These are phyloP conservation scores for Hippocampus guttulatus DNA, from an alignment of 2,113 vertebrate species.

Conservation along the genomic window DNA sequence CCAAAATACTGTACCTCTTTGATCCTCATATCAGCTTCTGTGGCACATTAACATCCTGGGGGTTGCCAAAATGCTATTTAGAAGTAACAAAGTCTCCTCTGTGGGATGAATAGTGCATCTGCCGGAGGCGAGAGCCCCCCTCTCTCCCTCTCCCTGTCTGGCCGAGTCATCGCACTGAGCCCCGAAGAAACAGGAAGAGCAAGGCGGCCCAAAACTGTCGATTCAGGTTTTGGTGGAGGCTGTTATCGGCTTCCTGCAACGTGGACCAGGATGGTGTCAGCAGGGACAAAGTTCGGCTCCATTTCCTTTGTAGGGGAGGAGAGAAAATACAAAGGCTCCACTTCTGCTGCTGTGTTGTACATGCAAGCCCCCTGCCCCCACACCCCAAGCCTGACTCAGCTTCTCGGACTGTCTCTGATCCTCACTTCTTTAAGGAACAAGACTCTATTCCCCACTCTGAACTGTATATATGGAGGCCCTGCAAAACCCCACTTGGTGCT, in stretches of 20 bases:
- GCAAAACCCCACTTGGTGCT: too few relatives aligned
- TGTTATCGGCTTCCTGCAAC: slow-evolving; percentile 70
- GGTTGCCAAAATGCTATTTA: slow-evolving; percentile 65
- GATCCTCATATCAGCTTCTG: slow-evolving; percentile 58
- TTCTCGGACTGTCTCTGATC: not conserved
- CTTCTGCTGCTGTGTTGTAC: slow-evolving; percentile 30
- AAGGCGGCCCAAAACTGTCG: slow-evolving; percentile 58
- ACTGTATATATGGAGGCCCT: not conserved
- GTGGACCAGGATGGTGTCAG: slow-evolving; percentile 24
- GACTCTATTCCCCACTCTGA: not conserved
- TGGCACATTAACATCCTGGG: slow-evolving; percentile 69
- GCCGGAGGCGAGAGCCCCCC: slow-evolving; percentile 55
- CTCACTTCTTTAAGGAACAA: not conserved
- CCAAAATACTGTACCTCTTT: slow-evolving; percentile 54
- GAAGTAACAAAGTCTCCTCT: slow-evolving; percentile 73
- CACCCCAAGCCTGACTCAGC: slow-evolving; percentile 14
- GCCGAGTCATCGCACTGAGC: slow-evolving; percentile 32
- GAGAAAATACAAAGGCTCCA: slow-evolving; percentile 40
- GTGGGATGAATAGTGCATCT: slow-evolving; percentile 72
- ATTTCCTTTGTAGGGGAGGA: slow-evolving; percentile 45
- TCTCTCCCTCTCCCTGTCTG: slow-evolving; percentile 23
- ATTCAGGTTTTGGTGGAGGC: slow-evolving; percentile 63
- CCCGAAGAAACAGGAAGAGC: slow-evolving; percentile 59
- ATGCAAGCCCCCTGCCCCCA: slow-evolving; percentile 9
- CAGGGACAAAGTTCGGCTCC: slow-evolving; percentile 58